Evolutionary conservation across 2,888 invertebrate genomes (phyloP).

Genomic region (Andrena trimmerana): DNA sequence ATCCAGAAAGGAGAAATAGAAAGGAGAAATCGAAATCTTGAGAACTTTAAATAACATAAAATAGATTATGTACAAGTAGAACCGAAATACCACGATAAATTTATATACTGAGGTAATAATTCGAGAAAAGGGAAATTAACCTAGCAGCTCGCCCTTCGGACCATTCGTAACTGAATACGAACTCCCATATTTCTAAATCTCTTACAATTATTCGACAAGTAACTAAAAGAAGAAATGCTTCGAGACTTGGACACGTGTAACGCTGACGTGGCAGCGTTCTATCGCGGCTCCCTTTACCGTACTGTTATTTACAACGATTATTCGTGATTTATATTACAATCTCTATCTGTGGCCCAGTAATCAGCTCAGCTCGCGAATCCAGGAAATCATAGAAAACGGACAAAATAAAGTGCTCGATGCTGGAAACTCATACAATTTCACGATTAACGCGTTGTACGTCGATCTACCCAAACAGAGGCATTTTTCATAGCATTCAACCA

Average conservation of each 20-base stretch:
- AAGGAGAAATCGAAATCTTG: not conserved
- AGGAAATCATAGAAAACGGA: not conserved
- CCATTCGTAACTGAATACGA: slow-evolving; percentile 5
- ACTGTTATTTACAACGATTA: slow-evolving; percentile 25
- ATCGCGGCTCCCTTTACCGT: not conserved
- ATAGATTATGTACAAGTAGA: slow-evolving; percentile 31
- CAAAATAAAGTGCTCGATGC: not conserved
- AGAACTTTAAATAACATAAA: slow-evolving; percentile 26
- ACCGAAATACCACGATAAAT: slow-evolving; percentile 30
- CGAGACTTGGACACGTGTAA: not conserved
- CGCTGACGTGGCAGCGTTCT: not conserved
- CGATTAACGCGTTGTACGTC: slow-evolving; percentile 8
- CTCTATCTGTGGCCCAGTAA: not conserved
- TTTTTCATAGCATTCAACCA: not conserved
- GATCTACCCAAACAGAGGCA: not conserved
- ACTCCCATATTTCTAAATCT: slow-evolving; percentile 6
- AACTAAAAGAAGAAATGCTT: not conserved
- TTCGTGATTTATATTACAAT: slow-evolving; percentile 2
- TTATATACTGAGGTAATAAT: slow-evolving; percentile 32
- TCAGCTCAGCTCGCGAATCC: not conserved
- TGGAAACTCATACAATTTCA: not conserved
- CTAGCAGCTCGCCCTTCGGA: not conserved
- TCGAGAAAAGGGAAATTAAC: slow-evolving; percentile 16
- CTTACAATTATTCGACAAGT: not conserved
- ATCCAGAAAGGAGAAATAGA: not conserved